Conservation (phyloP, 2,888 invertebrate genomes). For the Calliopum simillimum region DNA sequence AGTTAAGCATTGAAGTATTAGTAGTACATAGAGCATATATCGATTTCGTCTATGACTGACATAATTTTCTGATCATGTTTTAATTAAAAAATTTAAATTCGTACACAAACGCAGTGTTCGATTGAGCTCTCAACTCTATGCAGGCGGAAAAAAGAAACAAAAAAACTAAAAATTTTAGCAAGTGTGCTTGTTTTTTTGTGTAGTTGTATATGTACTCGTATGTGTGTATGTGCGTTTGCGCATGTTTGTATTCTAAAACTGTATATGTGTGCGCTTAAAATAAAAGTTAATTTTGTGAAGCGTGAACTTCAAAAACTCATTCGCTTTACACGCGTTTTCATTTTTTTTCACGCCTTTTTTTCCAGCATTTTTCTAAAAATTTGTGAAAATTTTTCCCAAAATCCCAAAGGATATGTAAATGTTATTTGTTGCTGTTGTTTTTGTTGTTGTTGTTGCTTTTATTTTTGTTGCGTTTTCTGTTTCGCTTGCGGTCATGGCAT, state of each 20-base stretch:
- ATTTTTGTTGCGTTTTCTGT: neutral
- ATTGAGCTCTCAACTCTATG: neutral
- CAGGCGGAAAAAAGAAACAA: neutral
- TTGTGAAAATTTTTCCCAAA: neutral
- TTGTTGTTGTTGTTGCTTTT: constrained; percentile 2
- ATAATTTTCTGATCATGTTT: too few species aligned
- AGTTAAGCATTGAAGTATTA: too few species aligned
- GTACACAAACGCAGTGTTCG: constrained; percentile 5
- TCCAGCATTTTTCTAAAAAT: neutral
- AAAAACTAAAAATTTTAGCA: too few species aligned
- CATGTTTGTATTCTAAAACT: neutral
- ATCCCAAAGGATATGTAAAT: neutral
- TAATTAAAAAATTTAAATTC: too few species aligned
- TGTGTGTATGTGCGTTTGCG: neutral
- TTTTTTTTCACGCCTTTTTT: neutral
- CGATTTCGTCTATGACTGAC: too few species aligned
- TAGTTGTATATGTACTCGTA: neutral
- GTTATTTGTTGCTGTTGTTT: constrained; percentile 4
- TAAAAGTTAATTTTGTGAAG: constrained; percentile 20
- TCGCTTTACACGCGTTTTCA: neutral
- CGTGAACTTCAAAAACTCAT: constrained; percentile 20
- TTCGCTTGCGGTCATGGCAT: neutral
- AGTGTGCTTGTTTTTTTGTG: too few species aligned
- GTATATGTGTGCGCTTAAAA: neutral
- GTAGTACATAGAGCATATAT: too few species aligned